These are phyloP conservation scores for Psettodes erumei DNA, from an alignment of 2,113 vertebrate genomes.

Conservation along the genomic window DNA sequence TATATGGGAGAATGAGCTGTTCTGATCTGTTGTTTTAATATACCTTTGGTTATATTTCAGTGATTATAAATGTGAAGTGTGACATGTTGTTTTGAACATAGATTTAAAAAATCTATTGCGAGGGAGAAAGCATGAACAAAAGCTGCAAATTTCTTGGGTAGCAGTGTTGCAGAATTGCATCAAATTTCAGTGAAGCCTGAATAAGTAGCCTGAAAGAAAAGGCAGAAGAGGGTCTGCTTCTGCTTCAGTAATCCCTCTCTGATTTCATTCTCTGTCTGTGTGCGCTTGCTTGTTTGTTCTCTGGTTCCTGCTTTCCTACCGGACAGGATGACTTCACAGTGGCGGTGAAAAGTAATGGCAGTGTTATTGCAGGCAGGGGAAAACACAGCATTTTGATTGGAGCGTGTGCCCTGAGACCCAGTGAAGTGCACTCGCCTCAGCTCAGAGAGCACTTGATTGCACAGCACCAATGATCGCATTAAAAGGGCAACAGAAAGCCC, in stretches of 20 bases:
- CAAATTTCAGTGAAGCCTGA: slow-evolving; percentile 55
- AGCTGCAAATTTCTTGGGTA: slow-evolving; percentile 28
- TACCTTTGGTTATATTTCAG: slow-evolving; percentile 3
- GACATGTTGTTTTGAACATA: background rate
- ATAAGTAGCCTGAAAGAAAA: slow-evolving; percentile 53
- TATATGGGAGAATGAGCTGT: background rate
- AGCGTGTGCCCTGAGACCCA: slow-evolving; percentile 72
- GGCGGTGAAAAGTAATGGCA: slow-evolving; percentile 70
- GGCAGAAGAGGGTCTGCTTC: slow-evolving; percentile 56
- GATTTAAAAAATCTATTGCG: background rate
- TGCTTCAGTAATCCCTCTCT: slow-evolving; percentile 67
- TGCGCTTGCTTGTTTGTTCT: slow-evolving; percentile 70
- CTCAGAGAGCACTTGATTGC: slow-evolving; percentile 84
- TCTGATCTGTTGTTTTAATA: background rate
- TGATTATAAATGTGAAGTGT: background rate
- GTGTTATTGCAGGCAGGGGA: slow-evolving; percentile 70
- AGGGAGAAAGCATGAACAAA: slow-evolving; percentile 12
- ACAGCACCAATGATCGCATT: slow-evolving; percentile 82
- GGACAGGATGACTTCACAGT: slow-evolving; percentile 67
- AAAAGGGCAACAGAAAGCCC: slow-evolving; percentile 78
- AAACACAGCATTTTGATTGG: slow-evolving; percentile 79
- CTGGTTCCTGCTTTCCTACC: slow-evolving; percentile 52
- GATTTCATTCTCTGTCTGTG: slow-evolving; percentile 61
- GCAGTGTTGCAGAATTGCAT: slow-evolving; percentile 28
- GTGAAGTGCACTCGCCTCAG: slow-evolving; percentile 80